Evolutionary conservation across 1,140 invertebrate genomes (phyloP), one percentile per base, ranked within the genome.

Genomic region (Drosophila oshimai): DNA sequence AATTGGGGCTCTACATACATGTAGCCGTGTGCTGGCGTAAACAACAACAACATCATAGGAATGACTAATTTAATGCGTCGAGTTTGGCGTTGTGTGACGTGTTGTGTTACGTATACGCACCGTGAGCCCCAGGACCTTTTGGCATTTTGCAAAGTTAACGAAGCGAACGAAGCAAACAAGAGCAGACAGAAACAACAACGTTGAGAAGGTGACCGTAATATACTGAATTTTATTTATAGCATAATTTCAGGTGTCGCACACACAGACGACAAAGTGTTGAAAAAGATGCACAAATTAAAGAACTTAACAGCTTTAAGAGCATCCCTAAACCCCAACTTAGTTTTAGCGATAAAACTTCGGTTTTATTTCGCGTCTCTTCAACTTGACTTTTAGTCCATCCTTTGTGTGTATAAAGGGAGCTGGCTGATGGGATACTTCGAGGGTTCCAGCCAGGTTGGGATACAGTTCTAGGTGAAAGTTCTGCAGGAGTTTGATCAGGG

Each of bases 171-270:
- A 70, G 74, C 68, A 67, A 83, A 77, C 61, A 69, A 55, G 74
- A 42, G 42, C 51, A 65, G 77, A 49, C 57, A 76, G 39, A 28
- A 41, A 18, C 61, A 53, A 61, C 24, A 51, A 44, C 26, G 22
- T 22, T 2, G 54, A 12, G 17, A 17, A 10, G 9, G 42, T 45
- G 15, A n/a, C 44, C 79, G 75, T 75, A 71, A 72, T 78, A 53
- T 80, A 64, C 44, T 36, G 42, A 42, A 54, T 60, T 81, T 87
- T 86, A 86, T 86, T 84, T 84, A 83, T 83, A 72, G 79, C 79
- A 78, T 83, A 83, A 84, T 74, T 83, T 76, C 76, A 83, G 78
- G 78, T 54, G 78, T 65, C 62, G 60, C 51, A 41, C 34, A 31
- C 42, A 64, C 37, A 61, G 47, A 36, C 58, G 64, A 61, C 60